Percentiles rank a stretch among this genome's conserved stretches.
Evolutionary conservation across 2,888 invertebrate species (phyloP).

Genomic region (Drosophila silvestris): DNA sequence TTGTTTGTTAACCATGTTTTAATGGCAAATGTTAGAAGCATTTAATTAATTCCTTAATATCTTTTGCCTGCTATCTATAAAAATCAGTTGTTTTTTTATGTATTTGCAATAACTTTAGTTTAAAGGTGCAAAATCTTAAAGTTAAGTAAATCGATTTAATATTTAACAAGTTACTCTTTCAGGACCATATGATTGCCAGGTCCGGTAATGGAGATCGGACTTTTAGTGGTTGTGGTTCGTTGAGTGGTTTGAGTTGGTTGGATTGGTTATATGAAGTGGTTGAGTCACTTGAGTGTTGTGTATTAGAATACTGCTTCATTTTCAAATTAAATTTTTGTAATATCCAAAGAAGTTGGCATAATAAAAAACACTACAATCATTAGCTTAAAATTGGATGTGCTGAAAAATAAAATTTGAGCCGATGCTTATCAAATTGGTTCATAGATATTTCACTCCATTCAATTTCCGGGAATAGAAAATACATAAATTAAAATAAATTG

Average conservation of each 20-base stretch:
- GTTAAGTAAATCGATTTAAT: no score
- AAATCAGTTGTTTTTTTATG: not conserved
- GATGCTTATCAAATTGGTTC: slow-evolving; percentile 1
- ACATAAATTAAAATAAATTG: not conserved
- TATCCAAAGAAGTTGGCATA: not conserved
- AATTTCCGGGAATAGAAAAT: not conserved
- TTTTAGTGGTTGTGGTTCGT: not conserved
- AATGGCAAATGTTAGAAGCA: not conserved
- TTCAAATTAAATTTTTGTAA: not conserved
- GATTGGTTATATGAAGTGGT: not conserved
- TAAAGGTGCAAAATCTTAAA: not conserved
- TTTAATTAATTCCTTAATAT: slow-evolving; percentile 31
- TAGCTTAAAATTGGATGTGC: no score
- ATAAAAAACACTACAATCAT: not conserved
- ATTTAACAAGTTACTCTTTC: no score
- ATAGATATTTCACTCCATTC: not conserved
- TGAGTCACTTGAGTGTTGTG: not conserved
- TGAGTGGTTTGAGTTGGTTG: not conserved
- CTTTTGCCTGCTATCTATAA: not conserved
- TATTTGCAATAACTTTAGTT: not conserved
- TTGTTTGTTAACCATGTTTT: not conserved
- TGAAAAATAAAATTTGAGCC: no score
- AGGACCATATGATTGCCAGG: no score
- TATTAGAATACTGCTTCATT: not conserved
- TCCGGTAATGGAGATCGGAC: no score